A percentile compares a stretch with the other conserved stretches of the same genome.
phyloP scores from a whole-genome alignment of 1,140 invertebrate species.

The Geopemphigus sp. region DNA sequence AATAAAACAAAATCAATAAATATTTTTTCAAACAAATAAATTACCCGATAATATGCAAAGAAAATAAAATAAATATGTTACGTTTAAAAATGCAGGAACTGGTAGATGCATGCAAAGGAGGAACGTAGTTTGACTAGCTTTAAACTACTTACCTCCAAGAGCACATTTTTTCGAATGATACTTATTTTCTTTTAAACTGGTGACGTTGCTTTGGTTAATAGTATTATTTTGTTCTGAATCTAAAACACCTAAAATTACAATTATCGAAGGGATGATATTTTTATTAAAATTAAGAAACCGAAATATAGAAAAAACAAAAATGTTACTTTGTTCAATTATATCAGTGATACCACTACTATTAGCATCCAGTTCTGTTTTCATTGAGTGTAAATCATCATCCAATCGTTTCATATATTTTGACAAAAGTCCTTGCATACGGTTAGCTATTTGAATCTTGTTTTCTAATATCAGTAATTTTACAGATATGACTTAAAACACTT shows the following conservation, averaged over 20 bases:
- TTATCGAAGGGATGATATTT: too few relatives aligned
- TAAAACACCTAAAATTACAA: neutral
- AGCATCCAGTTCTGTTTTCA: neutral
- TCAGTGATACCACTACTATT: neutral
- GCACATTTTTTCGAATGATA: neutral
- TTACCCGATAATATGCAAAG: too few relatives aligned
- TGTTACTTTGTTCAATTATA: neutral
- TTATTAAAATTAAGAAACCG: too few relatives aligned
- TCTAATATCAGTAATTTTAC: conserved; percentile 1
- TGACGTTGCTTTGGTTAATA: conserved; percentile 56
- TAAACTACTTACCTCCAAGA: conserved; percentile 1
- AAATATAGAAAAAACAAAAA: neutral
- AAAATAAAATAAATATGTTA: too few relatives aligned
- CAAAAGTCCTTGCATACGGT: neutral
- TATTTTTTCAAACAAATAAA: too few relatives aligned
- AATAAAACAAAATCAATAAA: too few relatives aligned
- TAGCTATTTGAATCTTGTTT: neutral
- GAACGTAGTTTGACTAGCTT: neutral
- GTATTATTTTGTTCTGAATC: conserved; percentile 51
- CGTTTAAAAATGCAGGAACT: too few relatives aligned
- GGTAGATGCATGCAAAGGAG: too few relatives aligned
- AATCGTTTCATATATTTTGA: neutral
- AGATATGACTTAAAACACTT: neutral
- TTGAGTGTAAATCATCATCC: neutral
- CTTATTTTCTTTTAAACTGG: conserved; percentile 61